A percentile compares a stretch with the other conserved stretches of the same genome.
Conservation (phyloP, 2,888 invertebrate species). For the Sympetrum striolatum region DNA sequence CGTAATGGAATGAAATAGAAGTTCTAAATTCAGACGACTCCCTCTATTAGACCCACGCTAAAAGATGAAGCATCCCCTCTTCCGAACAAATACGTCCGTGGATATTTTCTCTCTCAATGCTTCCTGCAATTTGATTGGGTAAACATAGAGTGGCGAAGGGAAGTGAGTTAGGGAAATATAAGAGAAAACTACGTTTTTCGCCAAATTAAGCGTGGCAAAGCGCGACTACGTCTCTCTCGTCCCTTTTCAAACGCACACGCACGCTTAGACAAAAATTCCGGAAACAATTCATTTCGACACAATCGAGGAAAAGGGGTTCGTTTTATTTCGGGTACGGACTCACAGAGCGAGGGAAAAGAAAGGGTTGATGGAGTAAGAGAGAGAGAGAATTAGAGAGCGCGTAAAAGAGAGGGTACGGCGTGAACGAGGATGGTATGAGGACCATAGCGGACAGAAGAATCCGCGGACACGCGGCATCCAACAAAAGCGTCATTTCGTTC, state of each 20-base stretch:
- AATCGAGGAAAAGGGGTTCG: background rate
- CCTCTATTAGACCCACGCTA: too few species aligned
- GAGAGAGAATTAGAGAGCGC: background rate
- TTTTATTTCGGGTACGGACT: background rate
- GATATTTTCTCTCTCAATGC: too few species aligned
- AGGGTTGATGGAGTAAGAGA: background rate
- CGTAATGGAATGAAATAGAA: too few species aligned
- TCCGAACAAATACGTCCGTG: too few species aligned
- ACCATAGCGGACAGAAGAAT: background rate
- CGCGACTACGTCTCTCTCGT: background rate
- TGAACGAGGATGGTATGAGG: background rate
- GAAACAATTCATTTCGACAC: background rate
- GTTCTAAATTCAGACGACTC: too few species aligned
- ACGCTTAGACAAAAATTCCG: background rate
- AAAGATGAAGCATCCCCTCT: too few species aligned
- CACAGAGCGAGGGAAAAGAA: background rate
- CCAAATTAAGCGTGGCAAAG: background rate
- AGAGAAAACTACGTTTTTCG: background rate
- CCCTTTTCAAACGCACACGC: background rate
- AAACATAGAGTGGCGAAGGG: too few species aligned
- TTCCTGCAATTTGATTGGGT: too few species aligned
- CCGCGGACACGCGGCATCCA: slow-evolving; percentile 30
- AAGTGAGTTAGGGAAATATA: too few species aligned
- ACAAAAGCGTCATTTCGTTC: slow-evolving; percentile 43
- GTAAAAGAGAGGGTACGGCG: background rate